Evolutionary conservation across 2,797 vertebrate species (phyloP).

Genomic region (Phaenicophaeus curvirostris): DNA sequence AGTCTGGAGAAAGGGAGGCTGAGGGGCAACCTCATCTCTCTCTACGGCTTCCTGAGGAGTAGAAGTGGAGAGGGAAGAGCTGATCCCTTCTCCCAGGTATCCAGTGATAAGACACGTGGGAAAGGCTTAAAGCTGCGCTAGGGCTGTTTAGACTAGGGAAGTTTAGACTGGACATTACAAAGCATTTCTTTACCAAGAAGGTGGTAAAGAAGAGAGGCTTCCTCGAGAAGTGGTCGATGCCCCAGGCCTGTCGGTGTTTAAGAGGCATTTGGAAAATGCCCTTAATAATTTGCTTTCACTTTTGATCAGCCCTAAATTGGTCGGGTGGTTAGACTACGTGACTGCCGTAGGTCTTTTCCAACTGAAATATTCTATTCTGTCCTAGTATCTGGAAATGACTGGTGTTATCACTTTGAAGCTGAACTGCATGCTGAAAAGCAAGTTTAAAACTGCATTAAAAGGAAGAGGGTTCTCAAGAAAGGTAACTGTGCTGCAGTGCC

Average conservation of each 20-base stretch:
- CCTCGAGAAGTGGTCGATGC: no score
- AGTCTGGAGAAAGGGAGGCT: neutral
- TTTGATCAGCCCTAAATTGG: neutral
- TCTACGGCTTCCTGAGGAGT: neutral
- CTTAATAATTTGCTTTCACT: neutral
- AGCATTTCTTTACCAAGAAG: neutral
- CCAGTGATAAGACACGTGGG: accelerated
- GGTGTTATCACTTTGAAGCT: neutral
- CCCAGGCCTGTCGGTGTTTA: neutral
- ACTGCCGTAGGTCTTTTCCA: neutral
- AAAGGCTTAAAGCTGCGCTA: neutral
- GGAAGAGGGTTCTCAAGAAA: neutral
- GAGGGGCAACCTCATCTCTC: neutral
- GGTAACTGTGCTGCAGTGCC: neutral
- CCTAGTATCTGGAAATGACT: neutral
- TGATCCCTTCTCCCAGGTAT: neutral
- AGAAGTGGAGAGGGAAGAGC: neutral
- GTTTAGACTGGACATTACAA: neutral
- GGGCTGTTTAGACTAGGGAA: no score
- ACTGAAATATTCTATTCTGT: neutral
- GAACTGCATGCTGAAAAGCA: neutral
- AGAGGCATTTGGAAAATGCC: neutral
- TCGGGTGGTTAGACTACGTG: neutral
- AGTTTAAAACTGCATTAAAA: neutral
- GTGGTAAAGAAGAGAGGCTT: neutral